A percentile compares a stretch with the other conserved stretches of the same genome.
phyloP scores from a whole-genome alignment of 2,888 invertebrate genomes.

The Pristionchus japonicus region DNA sequence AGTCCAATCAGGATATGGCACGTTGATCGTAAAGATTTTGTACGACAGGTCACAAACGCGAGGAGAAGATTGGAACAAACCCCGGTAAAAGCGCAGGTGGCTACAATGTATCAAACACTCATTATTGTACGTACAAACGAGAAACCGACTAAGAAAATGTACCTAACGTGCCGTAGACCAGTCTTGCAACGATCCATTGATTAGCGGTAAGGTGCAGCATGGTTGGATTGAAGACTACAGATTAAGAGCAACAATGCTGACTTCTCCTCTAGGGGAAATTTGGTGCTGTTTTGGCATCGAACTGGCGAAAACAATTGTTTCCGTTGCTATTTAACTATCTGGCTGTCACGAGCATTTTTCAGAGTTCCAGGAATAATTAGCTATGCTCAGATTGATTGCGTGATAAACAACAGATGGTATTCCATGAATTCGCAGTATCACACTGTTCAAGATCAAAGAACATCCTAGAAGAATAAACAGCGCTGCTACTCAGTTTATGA shows the following conservation, averaged over 20 bases:
- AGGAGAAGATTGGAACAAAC: neutral
- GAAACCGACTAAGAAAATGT: neutral
- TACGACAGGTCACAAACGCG: neutral
- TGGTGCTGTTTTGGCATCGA: neutral
- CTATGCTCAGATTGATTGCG: no score
- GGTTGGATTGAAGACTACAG: neutral
- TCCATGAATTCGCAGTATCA: no score
- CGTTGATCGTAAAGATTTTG: neutral
- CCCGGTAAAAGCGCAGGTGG: neutral
- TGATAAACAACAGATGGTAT: no score
- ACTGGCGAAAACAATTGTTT: no score
- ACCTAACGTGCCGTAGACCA: neutral
- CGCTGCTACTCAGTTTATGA: no score
- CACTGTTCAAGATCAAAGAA: no score
- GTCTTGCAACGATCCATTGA: neutral
- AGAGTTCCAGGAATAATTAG: no score
- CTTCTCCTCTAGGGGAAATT: neutral
- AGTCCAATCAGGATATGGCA: neutral
- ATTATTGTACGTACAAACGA: no score
- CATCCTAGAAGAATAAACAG: no score
- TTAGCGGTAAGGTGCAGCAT: neutral
- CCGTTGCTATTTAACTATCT: no score
- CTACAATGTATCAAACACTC: neutral
- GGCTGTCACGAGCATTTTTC: no score
- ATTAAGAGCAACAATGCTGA: neutral